Evolutionary conservation across 2,113 vertebrate genomes (phyloP).

Genomic region (Andinoacara biseriatus): DNA sequence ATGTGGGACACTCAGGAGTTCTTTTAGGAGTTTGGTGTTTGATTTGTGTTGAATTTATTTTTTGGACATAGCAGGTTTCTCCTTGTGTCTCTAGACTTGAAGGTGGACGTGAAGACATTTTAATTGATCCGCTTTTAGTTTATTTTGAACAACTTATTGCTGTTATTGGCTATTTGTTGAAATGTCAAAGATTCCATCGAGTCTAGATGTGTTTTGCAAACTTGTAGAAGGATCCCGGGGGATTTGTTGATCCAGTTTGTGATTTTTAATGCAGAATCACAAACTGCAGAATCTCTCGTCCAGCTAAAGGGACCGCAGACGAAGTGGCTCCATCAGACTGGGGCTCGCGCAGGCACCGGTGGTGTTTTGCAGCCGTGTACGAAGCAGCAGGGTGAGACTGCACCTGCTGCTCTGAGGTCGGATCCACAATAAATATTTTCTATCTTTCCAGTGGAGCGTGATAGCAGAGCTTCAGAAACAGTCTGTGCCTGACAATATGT

Average conservation of each 20-base stretch:
- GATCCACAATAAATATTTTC: neutral
- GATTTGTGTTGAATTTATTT: neutral
- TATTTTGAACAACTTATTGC: neutral
- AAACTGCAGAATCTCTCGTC: neutral
- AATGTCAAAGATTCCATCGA: fast-evolving
- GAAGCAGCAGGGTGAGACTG: neutral
- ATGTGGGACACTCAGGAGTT: constrained; percentile 28
- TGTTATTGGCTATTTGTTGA: neutral
- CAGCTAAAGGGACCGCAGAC: neutral
- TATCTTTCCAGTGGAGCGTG: neutral
- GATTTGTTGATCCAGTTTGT: neutral
- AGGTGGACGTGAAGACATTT: neutral
- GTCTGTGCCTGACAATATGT: neutral
- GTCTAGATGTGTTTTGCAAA: neutral
- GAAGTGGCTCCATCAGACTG: neutral
- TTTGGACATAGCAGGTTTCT: neutral
- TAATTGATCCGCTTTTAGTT: too few relatives aligned
- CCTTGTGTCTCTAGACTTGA: neutral
- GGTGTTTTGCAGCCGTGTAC: neutral
- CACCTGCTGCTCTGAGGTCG: neutral
- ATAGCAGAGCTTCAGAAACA: neutral
- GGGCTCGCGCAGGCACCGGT: neutral
- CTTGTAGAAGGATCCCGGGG: neutral
- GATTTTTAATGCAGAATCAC: neutral
- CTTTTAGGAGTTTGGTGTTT: constrained; percentile 9